Evolutionary conservation across 2,797 vertebrate species (phyloP).

Genomic region (Myotis pilosus): DNA sequence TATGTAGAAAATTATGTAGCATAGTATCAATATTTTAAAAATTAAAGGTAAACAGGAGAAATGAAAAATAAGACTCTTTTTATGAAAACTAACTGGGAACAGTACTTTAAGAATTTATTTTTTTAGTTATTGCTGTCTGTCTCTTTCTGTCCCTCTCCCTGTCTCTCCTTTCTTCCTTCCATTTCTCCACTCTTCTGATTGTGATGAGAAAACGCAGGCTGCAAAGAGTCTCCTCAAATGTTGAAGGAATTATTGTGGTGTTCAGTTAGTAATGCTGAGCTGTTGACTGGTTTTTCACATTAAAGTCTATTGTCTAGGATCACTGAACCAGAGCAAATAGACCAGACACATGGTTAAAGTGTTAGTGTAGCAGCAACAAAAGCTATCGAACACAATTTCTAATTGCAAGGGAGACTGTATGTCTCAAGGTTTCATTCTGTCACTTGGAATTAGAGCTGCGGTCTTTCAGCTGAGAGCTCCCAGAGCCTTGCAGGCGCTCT

Average conservation of each 20-base stretch:
- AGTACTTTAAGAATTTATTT: not conserved
- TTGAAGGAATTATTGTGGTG: not conserved
- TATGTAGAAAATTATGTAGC: not conserved
- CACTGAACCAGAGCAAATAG: slow-evolving; percentile 44
- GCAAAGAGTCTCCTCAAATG: not conserved
- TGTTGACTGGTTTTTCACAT: slow-evolving; percentile 28
- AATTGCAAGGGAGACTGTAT: slow-evolving; percentile 4
- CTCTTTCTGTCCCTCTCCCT: not conserved
- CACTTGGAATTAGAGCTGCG: not conserved
- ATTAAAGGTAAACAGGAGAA: slow-evolving; percentile 30
- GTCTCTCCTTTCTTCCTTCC: not conserved
- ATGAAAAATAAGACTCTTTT: not conserved
- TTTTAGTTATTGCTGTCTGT: not conserved
- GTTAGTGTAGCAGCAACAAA: slow-evolving; percentile 28
- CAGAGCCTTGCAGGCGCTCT: not conserved
- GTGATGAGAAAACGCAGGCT: slow-evolving; percentile 9
- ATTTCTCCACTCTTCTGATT: not conserved
- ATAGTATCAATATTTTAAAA: not conserved
- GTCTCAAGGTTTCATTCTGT: slow-evolving; percentile 36
- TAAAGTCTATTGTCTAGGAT: slow-evolving; percentile 54
- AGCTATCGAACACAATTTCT: slow-evolving; percentile 45
- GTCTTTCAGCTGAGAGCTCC: not conserved
- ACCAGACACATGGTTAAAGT: not conserved
- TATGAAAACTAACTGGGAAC: not conserved
- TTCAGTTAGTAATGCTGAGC: not conserved